Percentiles rank a stretch among this genome's conserved stretches.
These are phyloP conservation scores for Nilaparvata lugens DNA, from an alignment of 1,140 invertebrate species.

Conservation along the genomic window DNA sequence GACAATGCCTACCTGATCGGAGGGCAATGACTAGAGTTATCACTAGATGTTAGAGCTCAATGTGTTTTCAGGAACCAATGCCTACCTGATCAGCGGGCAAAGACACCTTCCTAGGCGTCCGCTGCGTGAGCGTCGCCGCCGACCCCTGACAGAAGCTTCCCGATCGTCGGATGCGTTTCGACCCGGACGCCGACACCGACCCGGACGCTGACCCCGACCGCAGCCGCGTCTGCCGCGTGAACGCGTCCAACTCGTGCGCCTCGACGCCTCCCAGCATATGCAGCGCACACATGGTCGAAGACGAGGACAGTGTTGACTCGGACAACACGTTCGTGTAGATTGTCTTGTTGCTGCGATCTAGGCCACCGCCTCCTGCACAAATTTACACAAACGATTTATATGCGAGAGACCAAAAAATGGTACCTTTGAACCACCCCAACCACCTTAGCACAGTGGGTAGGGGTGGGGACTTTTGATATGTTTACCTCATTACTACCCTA, in stretches of 20 bases:
- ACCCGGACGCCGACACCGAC: neutral
- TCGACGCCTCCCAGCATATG: constrained; percentile 16
- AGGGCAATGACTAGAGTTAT: too few species aligned
- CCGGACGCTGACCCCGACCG: neutral
- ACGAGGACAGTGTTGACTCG: constrained; percentile 23
- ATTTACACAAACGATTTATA: too few species aligned
- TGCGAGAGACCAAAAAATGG: too few species aligned
- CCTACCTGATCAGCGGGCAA: constrained; percentile 16
- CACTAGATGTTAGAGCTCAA: too few species aligned
- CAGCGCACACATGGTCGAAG: constrained; percentile 20
- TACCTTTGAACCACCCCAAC: too few species aligned
- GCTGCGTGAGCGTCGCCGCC: neutral
- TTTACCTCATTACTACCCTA: too few species aligned
- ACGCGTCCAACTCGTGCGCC: constrained; percentile 25
- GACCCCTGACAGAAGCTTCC: constrained; percentile 11
- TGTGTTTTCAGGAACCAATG: too few species aligned
- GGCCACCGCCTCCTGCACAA: neutral
- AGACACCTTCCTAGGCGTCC: constrained; percentile 7
- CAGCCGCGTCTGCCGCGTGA: constrained; percentile 13
- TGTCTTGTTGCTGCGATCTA: constrained; percentile 14
- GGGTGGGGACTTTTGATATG: too few species aligned
- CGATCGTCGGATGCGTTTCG: constrained; percentile 17
- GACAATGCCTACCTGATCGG: too few species aligned
- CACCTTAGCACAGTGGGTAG: too few species aligned
- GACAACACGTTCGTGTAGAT: constrained; percentile 22